A percentile compares a stretch with the other conserved stretches of the same genome.
These are phyloP conservation scores for Trichoplusia ni DNA, from an alignment of 1,140 invertebrate genomes.

Conservation along the genomic window DNA sequence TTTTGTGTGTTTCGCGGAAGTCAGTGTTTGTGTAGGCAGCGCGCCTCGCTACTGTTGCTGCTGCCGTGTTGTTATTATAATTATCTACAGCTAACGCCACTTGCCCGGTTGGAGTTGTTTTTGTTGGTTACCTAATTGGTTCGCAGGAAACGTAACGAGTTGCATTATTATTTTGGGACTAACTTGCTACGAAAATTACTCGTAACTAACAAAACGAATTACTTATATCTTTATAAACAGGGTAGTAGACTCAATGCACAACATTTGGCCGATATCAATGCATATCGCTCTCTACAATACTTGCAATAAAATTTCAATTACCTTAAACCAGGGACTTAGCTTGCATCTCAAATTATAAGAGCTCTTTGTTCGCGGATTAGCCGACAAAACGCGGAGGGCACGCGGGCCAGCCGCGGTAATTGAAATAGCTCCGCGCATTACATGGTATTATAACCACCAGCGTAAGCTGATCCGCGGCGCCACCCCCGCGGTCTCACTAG, in stretches of 20 bases:
- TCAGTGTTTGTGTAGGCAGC: constrained; percentile 21
- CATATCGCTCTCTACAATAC: constrained; percentile 15
- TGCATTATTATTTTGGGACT: too few relatives aligned
- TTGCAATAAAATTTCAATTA: constrained; percentile 69
- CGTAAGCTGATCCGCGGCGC: constrained; percentile 22
- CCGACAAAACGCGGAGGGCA: constrained; percentile 47
- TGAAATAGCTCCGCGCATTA: constrained; percentile 68
- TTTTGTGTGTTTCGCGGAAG: constrained; percentile 18
- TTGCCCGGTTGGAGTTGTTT: neutral
- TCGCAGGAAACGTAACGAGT: too few relatives aligned
- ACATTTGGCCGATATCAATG: constrained; percentile 12
- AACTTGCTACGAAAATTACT: too few relatives aligned
- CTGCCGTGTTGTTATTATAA: neutral
- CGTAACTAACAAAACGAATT: too few relatives aligned
- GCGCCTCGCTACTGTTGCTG: neutral
- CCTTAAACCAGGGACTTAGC: constrained; percentile 46
- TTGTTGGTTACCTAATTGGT: constrained; percentile 1
- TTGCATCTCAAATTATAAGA: constrained; percentile 62
- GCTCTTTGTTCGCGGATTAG: constrained; percentile 65
- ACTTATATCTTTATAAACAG: too few relatives aligned
- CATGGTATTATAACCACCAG: constrained; percentile 40
- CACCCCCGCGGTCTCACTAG: neutral
- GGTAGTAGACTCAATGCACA: neutral
- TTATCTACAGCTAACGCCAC: neutral
- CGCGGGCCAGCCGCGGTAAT: constrained; percentile 50